Base-by-base conservation (phyloP, 37 sponge, comb jelly and placozoan species). In the Beroe ovata region DNA sequence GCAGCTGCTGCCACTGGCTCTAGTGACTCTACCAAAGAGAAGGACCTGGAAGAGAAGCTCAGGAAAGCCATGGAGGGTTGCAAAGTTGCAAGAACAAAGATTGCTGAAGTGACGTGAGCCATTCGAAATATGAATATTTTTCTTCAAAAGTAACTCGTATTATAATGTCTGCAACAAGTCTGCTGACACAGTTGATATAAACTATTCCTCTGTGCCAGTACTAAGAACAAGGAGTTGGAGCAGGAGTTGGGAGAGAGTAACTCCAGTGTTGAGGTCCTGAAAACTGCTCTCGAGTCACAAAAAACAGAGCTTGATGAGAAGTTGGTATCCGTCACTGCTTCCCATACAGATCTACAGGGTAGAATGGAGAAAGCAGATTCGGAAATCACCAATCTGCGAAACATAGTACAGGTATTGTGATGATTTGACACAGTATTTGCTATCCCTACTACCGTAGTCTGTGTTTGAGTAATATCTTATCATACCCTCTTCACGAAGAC, bases 201-300 rank as follows among this genome's bases (percentile, higher is more conserved):
- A n/a, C n/a, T n/a, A n/a, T n/a, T n/a, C n/a, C n/a, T n/a, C n/a
- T n/a, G n/a, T n/a, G n/a, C n/a, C n/a, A n/a, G n/a, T n/a, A n/a
- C n/a, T 14, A 77, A 40, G 54, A 77, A 6, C 16, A 39, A 40
- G n/a, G 84, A 77, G 42, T 42, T 77, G 47, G 84, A 77, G 47
- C 42, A 42, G 22, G 84, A 77, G 33, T 35, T 77, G 3, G 21
- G 84, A 18, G 47, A 66, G 30, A 66, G 69, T 66, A 66, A 66
- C 69, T 66, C 69, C 3, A 66, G 34, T 18, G 30, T 30, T 33
- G 69, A 66, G 34, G 35, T 66, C 8, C 36, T 66, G 36, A 66
- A 66, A 30, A 19, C 69, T 32, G 36, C 69, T 4, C 33, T 66
- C 36, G 69, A 66, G 69, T 66, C 69, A 1, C 32, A 66, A 37